Evolutionary conservation across 2,113 vertebrate species (phyloP), one percentile per base, ranked within the genome.

Genomic region (Anarhynchus alexandrinus): DNA sequence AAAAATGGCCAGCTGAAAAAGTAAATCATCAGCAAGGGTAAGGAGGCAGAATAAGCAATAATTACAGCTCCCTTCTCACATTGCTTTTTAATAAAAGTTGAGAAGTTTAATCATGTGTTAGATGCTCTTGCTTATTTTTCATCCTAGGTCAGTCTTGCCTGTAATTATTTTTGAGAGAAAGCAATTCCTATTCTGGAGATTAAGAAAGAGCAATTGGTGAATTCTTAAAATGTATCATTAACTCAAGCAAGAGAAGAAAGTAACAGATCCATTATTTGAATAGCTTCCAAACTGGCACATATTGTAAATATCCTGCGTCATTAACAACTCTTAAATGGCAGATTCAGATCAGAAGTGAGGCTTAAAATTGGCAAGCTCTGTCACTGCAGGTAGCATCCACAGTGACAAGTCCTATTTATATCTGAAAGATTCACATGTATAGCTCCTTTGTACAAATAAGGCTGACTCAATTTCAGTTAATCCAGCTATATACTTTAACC

Each of bases 151-250:
- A 93, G 84, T 80, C 93, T 97, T 90, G 89, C 54, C 51, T 94
- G 65, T 95, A 93, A 95, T 94, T 91, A 94, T 85, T 95, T 97
- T 87, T 55, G n/a, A 89, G 88, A 93, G 57, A 93, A 94, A 92
- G 55, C 58, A 70, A 85, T 55, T 85, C 58, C 87, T 90, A 47
- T 80, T 91, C 64, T 82, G 78, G 71, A 94, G 84, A 88, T 95
- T 91, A 91, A 57, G 76, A 83, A 70, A 51, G 22, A 70, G 23
- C 73, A 95, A 73, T 32, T 76, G 67, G 15, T 67, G 71, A 95
- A 85, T 82, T 88, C 62, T 88, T 86, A 95, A 88, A 91, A 91
- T 18, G 38, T 80, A 80, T 57, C 73, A 92, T 67, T 49, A 94
- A 74, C 58, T 93, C 74, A 72, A 82, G 85, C 58, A 85, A 88